These are phyloP conservation scores for Stictonetta naevosa DNA, from an alignment of 2,113 vertebrate genomes.

Conservation along the genomic window DNA sequence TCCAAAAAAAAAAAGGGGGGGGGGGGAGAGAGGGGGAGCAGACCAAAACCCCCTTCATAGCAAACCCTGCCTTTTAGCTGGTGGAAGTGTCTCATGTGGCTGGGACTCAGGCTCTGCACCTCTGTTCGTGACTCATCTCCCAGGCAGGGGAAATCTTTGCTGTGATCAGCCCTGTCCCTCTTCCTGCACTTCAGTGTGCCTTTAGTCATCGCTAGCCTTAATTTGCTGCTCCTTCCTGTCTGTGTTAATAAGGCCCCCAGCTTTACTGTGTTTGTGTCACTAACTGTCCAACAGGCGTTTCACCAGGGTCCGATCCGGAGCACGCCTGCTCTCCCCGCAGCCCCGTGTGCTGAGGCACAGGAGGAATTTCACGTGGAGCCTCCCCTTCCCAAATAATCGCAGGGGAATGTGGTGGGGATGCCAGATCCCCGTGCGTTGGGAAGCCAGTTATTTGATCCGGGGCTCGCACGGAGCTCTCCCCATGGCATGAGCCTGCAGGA, in stretches of 20 bases:
- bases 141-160: background rate
- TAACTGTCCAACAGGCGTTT: background rate
- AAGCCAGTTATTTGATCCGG: background rate
- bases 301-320: background rate
- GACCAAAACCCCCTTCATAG: background rate
- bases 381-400: background rate
- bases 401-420: background rate
- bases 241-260: background rate
- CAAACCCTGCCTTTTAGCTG: background rate
- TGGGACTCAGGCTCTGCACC: fast-evolving
- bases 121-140: background rate
- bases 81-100: background rate
- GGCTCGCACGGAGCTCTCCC: fast-evolving
- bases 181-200: background rate
- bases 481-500: fast-evolving
- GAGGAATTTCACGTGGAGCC: background rate
- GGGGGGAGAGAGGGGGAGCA: background rate
- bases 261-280: background rate
- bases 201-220: background rate
- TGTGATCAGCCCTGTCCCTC: background rate
- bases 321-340: fast-evolving
- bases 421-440: background rate
- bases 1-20: background rate
- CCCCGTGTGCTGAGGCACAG: background rate
- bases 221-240: background rate